Evolutionary conservation across 2,888 invertebrate species (phyloP).

Genomic region (Germaria angustata): DNA sequence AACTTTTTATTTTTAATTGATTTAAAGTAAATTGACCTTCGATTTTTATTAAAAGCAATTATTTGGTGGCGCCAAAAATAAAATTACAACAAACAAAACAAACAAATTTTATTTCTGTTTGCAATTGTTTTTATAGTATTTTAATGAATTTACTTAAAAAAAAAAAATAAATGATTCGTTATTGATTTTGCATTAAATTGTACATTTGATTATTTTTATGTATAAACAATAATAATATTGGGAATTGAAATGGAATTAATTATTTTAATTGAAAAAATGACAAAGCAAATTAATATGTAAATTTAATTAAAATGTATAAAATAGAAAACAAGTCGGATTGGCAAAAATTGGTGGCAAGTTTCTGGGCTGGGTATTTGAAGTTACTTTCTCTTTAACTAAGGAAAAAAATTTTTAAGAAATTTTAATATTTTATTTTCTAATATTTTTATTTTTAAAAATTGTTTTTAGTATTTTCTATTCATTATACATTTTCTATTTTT

Average conservation of each 20-base stretch:
- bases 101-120: neutral
- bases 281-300: too few species aligned
- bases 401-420: too few species aligned
- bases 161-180: neutral
- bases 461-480: too few species aligned
- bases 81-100: neutral
- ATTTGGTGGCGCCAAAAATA: conserved; percentile 46
- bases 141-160: conserved; percentile 4
- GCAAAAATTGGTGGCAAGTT: too few species aligned
- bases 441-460: too few species aligned
- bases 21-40: conserved; percentile 52
- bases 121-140: conserved; percentile 19
- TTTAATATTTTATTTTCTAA: too few species aligned
- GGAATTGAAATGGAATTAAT: neutral
- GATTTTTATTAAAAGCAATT: conserved; percentile 54
- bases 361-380: too few species aligned
- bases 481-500: too few species aligned
- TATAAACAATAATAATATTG: neutral
- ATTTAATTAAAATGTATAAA: too few species aligned
- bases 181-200: neutral
- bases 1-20: conserved; percentile 21
- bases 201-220: neutral
- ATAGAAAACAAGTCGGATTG: too few species aligned
- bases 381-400: too few species aligned
- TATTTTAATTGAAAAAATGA: neutral